Evolutionary conservation across 2,888 invertebrate genomes (phyloP).

Genomic region (Mythimna vitellina): DNA sequence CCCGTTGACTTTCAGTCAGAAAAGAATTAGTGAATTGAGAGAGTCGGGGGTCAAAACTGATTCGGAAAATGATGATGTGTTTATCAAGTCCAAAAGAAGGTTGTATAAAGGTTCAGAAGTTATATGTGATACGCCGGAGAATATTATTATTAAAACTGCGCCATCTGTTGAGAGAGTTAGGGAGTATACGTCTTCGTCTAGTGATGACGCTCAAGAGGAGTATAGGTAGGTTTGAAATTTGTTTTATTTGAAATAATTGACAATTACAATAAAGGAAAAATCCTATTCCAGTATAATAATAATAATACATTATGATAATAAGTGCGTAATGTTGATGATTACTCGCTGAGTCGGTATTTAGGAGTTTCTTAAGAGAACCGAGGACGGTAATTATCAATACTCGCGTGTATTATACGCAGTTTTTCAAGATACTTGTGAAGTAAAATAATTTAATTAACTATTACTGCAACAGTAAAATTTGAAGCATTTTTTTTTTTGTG

Average conservation of each 20-base stretch:
- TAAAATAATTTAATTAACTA: no score
- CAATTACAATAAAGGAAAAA: no score
- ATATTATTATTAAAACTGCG: slow-evolving; percentile 84
- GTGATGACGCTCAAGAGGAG: slow-evolving; percentile 69
- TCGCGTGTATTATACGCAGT: no score
- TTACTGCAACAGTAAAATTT: no score
- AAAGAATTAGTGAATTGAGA: slow-evolving; percentile 74
- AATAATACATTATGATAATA: no score
- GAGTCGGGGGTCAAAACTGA: slow-evolving; percentile 81
- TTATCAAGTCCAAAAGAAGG: slow-evolving; percentile 57
- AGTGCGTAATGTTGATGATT: no score
- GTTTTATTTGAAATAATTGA: background rate
- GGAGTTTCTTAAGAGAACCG: no score
- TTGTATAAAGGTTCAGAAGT: slow-evolving; percentile 68
- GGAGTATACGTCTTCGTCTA: slow-evolving; percentile 77
- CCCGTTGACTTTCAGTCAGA: slow-evolving; percentile 73
- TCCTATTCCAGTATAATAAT: no score
- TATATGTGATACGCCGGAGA: slow-evolving; percentile 80
- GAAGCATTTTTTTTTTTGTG: no score
- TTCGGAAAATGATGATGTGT: slow-evolving; percentile 80
- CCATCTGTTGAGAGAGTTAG: slow-evolving; percentile 82
- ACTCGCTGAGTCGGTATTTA: no score
- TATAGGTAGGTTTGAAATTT: slow-evolving; percentile 52
- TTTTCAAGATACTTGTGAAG: no score
- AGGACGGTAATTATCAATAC: no score